phyloP scores from a whole-genome alignment of 2,888 invertebrate species.

The Nemotelus pantherinus region DNA sequence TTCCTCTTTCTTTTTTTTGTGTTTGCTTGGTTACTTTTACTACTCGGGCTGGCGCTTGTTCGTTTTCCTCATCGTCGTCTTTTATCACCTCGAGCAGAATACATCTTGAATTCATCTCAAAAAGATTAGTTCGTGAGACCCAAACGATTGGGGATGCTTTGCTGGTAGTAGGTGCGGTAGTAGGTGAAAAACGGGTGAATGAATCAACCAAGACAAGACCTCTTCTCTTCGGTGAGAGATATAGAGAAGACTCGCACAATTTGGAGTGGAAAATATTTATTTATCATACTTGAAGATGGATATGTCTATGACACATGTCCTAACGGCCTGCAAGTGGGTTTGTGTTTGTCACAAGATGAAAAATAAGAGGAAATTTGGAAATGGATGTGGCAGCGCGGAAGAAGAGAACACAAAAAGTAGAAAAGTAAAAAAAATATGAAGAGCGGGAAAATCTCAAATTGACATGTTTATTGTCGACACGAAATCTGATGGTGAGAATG shows the following conservation, averaged over 20 bases:
- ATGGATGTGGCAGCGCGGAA: slow-evolving; percentile 4
- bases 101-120: slow-evolving; percentile 22
- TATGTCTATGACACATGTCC: slow-evolving; percentile 44
- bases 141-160: not conserved
- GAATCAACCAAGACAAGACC: too few species aligned
- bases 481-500: slow-evolving; percentile 43
- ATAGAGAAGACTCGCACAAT: not conserved
- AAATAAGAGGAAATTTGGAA: slow-evolving; percentile 30
- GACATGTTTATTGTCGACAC: slow-evolving; percentile 47
- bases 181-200: not conserved
- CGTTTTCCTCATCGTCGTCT: not conserved
- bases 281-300: slow-evolving; percentile 43
- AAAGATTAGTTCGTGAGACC: not conserved
- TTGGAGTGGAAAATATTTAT: slow-evolving; percentile 43
- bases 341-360: slow-evolving; percentile 40
- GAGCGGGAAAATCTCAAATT: slow-evolving; percentile 39
- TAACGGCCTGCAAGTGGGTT: slow-evolving; percentile 33
- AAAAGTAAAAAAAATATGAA: slow-evolving; percentile 8
- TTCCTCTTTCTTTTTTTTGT: not conserved
- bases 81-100: not conserved
- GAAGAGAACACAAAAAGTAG: too few species aligned
- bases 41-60: too few species aligned
- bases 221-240: too few species aligned
- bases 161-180: not conserved
- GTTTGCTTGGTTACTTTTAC: too few species aligned